Percentiles rank a stretch among this genome's conserved stretches.
These are phyloP conservation scores for Drosophila sulfurigaster DNA, from an alignment of 1,140 invertebrate genomes.

Conservation along the genomic window DNA sequence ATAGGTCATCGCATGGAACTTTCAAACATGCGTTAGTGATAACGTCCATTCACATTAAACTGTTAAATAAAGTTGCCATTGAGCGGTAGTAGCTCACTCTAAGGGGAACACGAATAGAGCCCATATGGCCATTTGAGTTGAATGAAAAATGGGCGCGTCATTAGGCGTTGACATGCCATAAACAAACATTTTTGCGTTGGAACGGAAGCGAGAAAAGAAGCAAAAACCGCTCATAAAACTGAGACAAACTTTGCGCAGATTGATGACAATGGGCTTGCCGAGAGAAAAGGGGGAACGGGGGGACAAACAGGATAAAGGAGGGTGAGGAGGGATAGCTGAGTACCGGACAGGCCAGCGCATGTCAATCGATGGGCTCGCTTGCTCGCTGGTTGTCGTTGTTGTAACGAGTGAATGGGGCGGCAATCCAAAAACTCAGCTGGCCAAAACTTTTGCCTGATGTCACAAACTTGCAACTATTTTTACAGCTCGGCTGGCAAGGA, in stretches of 20 bases:
- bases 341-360: conserved; percentile 41
- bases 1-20: too few relatives aligned
- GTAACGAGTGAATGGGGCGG: not conserved
- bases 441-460: conserved; percentile 64
- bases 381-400: too few relatives aligned
- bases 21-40: too few relatives aligned
- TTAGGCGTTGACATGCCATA: conserved; percentile 80
- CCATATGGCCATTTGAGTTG: conserved; percentile 38
- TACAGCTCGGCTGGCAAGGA: conserved; percentile 23
- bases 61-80: not conserved
- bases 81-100: not conserved
- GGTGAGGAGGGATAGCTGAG: not conserved
- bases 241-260: conserved; percentile 49
- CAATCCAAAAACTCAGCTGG: conserved; percentile 23
- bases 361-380: conserved; percentile 71
- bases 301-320: not conserved
- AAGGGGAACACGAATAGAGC: not conserved
- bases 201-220: conserved; percentile 29
- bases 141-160: conserved; percentile 78
- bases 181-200: conserved; percentile 65
- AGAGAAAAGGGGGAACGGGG: too few relatives aligned
- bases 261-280: conserved; percentile 29
- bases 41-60: too few relatives aligned
- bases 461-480: conserved; percentile 79
- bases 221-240: conserved; percentile 54